These are phyloP conservation scores for Scolopax rusticola DNA, from an alignment of 2,797 vertebrate species.

Conservation along the genomic window DNA sequence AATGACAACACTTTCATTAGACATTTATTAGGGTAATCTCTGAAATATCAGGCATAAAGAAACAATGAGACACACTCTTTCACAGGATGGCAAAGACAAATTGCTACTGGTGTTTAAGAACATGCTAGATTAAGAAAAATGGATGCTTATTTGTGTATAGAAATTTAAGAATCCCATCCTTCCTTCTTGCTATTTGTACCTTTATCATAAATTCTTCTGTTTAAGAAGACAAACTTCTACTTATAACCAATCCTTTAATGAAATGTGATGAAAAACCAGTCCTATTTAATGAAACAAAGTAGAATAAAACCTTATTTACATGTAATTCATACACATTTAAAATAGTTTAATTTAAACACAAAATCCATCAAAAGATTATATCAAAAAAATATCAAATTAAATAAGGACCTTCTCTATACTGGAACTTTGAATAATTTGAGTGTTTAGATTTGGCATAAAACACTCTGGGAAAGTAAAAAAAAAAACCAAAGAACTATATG, in stretches of 20 bases:
- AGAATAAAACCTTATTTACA: constrained; percentile 47
- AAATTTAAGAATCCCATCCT: neutral
- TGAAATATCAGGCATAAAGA: neutral
- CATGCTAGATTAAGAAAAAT: neutral
- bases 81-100: neutral
- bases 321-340: neutral
- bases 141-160: neutral
- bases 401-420: neutral
- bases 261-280: too few relatives aligned
- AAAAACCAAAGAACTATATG: neutral
- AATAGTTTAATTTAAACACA: constrained; percentile 57
- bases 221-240: neutral
- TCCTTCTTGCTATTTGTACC: neutral
- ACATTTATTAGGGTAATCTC: neutral
- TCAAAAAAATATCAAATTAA: constrained; percentile 33
- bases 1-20: neutral
- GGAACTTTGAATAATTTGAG: neutral
- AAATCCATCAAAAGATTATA: neutral
- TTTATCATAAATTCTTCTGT: neutral
- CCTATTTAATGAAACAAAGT: neutral
- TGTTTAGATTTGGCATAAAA: neutral
- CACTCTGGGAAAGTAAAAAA: neutral
- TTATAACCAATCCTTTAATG: constrained; percentile 21
- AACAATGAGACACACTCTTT: neutral
- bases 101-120: neutral